phyloP scores from a whole-genome alignment of 1,140 invertebrate species.

The Acyrthosiphon pisum region DNA sequence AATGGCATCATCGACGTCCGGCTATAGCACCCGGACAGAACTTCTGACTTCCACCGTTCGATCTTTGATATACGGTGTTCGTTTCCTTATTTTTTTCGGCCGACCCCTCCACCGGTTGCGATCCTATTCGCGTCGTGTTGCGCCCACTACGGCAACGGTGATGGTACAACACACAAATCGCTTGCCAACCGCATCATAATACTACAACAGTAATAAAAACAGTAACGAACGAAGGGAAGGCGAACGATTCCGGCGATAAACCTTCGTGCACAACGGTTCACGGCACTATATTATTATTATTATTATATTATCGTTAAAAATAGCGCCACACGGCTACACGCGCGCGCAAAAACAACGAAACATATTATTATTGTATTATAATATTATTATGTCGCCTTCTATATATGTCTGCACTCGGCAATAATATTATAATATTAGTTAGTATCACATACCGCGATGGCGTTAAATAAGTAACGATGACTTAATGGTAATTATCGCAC shows the following conservation, averaged over 20 bases:
- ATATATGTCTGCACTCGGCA: not conserved
- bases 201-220: not conserved
- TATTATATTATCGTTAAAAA: not conserved
- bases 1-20: constrained; percentile 44
- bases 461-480: not conserved
- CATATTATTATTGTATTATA: not conserved
- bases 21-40: constrained; percentile 1
- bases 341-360: not conserved
- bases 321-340: not conserved
- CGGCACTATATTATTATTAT: not conserved
- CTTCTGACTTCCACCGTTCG: not conserved
- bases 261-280: not conserved
- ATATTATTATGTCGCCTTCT: not conserved
- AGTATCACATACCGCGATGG: not conserved
- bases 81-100: not conserved
- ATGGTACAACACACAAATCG: not conserved
- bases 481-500: not conserved
- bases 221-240: not conserved
- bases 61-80: not conserved
- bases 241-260: not conserved
- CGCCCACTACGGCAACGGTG: constrained; percentile 8
- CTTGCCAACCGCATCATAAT: constrained; percentile 23
- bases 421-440: not conserved
- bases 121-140: not conserved
- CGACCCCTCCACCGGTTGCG: not conserved